A percentile compares a stretch with the other conserved stretches of the same genome.
These are phyloP conservation scores for Ia io DNA, from an alignment of 2,113 vertebrate genomes.

Conservation along the genomic window DNA sequence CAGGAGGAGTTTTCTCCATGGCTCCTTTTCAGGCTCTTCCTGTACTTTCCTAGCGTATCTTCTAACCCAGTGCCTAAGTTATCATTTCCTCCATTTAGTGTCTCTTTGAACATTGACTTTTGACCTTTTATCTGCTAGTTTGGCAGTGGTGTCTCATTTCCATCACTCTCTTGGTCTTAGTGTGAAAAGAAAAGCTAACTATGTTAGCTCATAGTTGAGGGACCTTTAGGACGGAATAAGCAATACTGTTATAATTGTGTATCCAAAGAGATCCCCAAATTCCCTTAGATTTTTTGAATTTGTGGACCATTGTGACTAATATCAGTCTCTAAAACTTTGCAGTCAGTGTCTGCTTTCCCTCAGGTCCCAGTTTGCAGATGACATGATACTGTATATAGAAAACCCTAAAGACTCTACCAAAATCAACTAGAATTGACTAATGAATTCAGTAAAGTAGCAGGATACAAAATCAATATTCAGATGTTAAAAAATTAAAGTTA, in stretches of 20 bases:
- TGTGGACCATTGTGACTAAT: not conserved
- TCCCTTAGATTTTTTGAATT: not conserved
- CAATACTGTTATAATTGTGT: not conserved
- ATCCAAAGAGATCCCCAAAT: not conserved
- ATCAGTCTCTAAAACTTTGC: not conserved
- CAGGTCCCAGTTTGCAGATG: too few relatives aligned
- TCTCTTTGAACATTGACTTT: not conserved
- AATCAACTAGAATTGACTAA: too few relatives aligned
- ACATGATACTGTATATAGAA: too few relatives aligned
- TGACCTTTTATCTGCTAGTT: not conserved
- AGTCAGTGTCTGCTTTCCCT: not conserved
- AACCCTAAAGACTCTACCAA: too few relatives aligned
- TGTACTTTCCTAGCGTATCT: not conserved
- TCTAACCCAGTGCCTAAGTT: not conserved
- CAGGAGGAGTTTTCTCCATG: not conserved
- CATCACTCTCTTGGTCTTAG: not conserved
- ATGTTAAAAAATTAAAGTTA: too few relatives aligned
- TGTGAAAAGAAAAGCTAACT: not conserved
- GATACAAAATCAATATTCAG: too few relatives aligned
- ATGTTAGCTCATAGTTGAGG: not conserved
- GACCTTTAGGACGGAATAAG: not conserved
- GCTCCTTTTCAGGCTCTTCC: not conserved
- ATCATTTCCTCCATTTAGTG: not conserved
- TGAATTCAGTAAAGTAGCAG: too few relatives aligned
- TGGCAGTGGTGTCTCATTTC: not conserved